Percentiles rank a stretch among this genome's conserved stretches.
Conservation (phyloP, 2,797 vertebrate genomes). For the Tapera naevia region DNA sequence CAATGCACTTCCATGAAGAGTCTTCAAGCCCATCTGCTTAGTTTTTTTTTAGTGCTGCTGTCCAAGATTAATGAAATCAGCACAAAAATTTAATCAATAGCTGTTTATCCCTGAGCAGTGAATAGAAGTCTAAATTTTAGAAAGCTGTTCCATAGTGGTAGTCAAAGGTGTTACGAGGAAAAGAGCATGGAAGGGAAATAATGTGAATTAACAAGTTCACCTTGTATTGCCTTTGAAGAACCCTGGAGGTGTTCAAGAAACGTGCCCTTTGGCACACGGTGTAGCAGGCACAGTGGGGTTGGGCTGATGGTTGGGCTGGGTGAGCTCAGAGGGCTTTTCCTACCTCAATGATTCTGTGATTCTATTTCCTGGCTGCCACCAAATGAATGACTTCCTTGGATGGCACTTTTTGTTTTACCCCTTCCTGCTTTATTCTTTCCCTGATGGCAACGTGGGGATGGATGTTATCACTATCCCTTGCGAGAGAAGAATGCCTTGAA, state of each 20-base stretch:
- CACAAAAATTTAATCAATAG: not conserved
- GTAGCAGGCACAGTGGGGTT: no score
- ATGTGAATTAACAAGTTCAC: not conserved
- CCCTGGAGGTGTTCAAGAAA: no score
- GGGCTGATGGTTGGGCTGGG: no score
- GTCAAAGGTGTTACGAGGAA: not conserved
- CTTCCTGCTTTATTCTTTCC: not conserved
- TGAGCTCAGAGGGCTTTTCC: no score
- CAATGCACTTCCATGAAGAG: not conserved
- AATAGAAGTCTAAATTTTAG: not conserved
- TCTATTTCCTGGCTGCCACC: not conserved
- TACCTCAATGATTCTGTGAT: no score
- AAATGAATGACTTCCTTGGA: not conserved
- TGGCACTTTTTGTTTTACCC: not conserved
- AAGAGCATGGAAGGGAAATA: not conserved
- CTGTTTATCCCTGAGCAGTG: not conserved
- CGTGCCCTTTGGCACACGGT: no score
- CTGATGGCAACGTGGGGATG: fast-evolving
- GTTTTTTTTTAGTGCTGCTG: not conserved
- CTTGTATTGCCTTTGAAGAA: no score
- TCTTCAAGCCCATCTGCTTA: not conserved
- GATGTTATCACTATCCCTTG: not conserved
- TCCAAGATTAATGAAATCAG: not conserved
- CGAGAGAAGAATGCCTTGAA: not conserved
- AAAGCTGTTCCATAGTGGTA: not conserved